Base-by-base conservation (phyloP, 2,888 invertebrate genomes). In the Notocelia uddmanniana region DNA sequence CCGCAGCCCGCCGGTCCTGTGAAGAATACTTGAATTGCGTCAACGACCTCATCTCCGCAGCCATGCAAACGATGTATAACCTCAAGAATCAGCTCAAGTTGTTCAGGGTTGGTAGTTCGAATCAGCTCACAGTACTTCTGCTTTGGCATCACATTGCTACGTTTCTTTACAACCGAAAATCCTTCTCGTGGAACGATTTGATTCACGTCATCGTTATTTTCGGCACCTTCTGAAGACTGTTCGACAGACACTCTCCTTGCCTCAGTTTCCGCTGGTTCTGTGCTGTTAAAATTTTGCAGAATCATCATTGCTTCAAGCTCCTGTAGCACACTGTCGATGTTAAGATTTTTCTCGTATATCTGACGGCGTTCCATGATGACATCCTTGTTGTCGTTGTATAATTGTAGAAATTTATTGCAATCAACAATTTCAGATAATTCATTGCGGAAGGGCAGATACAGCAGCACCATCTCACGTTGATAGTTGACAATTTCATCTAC, bases 371-470 rank as follows among this genome's bases (percentile, higher is more conserved):
- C 74, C 76, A 79, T 75, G 23, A 79, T 80, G 0, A 73, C 71
- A 0, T 76, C 76, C 31, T 78, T 75, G 74, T 78, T 78, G 66
- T 78, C 78, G 15, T 78, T 26, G 55, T 74, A 80, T 71, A 79
- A 70, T 75, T 77, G 75, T 8, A 79, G 3, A 76, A 79, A 80
- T 71, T 78, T 78, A 76, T 77, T 77, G 6, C 37, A 0, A 82
- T 75, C 80, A 75, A 80, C 62, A 77, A 80, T 78, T 1, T 79
- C 79, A 21, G 70, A 8, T 0, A 75, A 73, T 83, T 87, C 85
- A 75, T 79, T 80, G 68, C 79, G 77, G 74, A 86, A 88, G 5
- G 78, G 85, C 6, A 86, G 15, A 74, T 83, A 81, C 45, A 89
- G 78, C 19, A 79, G 74, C n/a, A 83, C 82, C 83, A 85, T 85